These are phyloP conservation scores for Amphiura filiformis DNA, from an alignment of 35 echinoderm and acorn worm genomes.

Conservation along the genomic window DNA sequence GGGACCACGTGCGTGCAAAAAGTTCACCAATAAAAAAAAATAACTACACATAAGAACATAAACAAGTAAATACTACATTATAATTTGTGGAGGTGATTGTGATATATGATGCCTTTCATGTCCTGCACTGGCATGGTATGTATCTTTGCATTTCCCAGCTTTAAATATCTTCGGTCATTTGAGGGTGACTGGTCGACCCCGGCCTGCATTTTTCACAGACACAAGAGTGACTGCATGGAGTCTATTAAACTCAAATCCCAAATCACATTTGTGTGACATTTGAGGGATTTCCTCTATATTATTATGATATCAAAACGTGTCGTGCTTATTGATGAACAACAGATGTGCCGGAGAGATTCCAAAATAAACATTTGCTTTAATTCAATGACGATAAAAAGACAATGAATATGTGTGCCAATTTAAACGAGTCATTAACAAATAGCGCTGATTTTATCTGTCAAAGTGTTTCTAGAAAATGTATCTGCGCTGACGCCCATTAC, in stretches of 20 bases:
- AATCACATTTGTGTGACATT: conserved; percentile 7
- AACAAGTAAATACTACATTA: conserved; percentile 4
- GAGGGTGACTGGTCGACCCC: neutral
- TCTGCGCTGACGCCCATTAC: neutral
- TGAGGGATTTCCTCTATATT: conserved; percentile 3
- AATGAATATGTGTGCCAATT: neutral
- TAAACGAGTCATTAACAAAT: no score
- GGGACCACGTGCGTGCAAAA: neutral
- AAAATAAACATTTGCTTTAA: conserved; percentile 4
- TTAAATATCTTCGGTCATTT: conserved; percentile 12
- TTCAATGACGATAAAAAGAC: neutral
- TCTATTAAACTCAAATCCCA: conserved; percentile 15
- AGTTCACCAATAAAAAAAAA: neutral
- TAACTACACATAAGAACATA: neutral
- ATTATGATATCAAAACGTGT: conserved; percentile 15
- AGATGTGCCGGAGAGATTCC: conserved; percentile 2
- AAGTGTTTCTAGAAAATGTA: neutral
- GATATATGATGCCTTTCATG: neutral
- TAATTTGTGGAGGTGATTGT: neutral
- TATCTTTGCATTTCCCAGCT: neutral
- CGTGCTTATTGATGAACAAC: conserved; percentile 5
- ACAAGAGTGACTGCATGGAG: conserved; percentile 2
- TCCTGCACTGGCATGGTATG: neutral
- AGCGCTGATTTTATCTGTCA: neutral
- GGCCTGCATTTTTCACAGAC: conserved; percentile 2